A percentile compares a stretch with the other conserved stretches of the same genome.
These are phyloP conservation scores for Hylyphantes graminicola DNA, from an alignment of 1,140 invertebrate genomes.

Conservation along the genomic window DNA sequence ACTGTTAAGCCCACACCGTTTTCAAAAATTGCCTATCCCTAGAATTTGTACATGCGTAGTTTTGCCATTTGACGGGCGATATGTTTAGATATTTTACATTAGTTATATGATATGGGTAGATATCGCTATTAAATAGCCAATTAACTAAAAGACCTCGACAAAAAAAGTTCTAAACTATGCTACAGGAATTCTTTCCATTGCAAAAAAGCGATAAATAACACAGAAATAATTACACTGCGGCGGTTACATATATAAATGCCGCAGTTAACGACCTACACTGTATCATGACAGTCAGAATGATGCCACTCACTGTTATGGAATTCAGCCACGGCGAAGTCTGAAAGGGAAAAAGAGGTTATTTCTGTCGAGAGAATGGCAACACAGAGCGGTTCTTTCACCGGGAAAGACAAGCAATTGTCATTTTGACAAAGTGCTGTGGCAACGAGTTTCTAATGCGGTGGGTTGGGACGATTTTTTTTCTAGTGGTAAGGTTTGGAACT, in stretches of 20 bases:
- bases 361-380: constrained; percentile 34
- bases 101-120: too few species aligned
- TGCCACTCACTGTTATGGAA: constrained; percentile 23
- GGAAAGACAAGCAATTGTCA: constrained; percentile 42
- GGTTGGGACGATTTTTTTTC: constrained; percentile 20
- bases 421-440: constrained; percentile 45
- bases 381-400: constrained; percentile 35
- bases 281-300: constrained; percentile 15
- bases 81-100: too few species aligned
- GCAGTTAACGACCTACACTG: constrained; percentile 29
- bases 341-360: constrained; percentile 33
- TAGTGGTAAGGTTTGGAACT: constrained; percentile 1
- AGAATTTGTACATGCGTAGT: too few species aligned
- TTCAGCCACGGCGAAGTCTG: constrained; percentile 12
- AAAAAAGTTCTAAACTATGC: too few species aligned
- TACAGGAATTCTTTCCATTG: not conserved
- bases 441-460: constrained; percentile 34
- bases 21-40: too few species aligned
- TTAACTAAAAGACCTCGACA: too few species aligned
- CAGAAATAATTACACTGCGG: constrained; percentile 20
- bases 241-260: constrained; percentile 36
- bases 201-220: constrained; percentile 21
- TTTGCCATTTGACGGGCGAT: too few species aligned
- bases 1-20: too few species aligned
- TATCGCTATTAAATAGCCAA: too few species aligned